phyloP scores from a whole-genome alignment of 53 echinoderm and acorn worm genomes.

The Apostichopus leukothele region DNA sequence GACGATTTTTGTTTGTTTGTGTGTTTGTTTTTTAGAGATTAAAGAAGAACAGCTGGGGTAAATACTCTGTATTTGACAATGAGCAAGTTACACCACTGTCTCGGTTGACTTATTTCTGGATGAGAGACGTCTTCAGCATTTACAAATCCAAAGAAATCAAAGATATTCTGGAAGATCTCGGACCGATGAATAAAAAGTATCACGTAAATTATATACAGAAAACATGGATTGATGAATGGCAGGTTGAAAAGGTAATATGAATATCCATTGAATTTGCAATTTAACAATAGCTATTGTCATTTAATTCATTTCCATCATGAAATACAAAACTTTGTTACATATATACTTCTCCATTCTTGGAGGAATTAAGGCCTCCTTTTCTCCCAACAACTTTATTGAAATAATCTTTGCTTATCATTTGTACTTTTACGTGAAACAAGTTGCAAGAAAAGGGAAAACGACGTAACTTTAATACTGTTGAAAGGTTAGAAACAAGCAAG shows the following conservation, averaged over 20 bases:
- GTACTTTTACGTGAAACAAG: too few species aligned
- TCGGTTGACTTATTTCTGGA: slow-evolving; percentile 7
- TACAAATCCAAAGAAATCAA: slow-evolving; percentile 12
- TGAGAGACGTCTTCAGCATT: not conserved
- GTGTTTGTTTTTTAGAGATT: not conserved
- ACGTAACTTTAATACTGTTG: too few species aligned
- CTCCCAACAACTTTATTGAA: too few species aligned
- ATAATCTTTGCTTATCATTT: too few species aligned
- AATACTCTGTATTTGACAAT: not conserved
- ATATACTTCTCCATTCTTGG: too few species aligned
- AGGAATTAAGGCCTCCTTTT: too few species aligned
- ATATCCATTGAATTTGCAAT: not conserved
- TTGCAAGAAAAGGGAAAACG: too few species aligned
- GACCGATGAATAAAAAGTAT: slow-evolving; percentile 8
- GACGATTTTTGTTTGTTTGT: too few species aligned
- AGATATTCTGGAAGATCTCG: slow-evolving; percentile 19
- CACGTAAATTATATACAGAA: not conserved
- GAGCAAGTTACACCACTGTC: not conserved
- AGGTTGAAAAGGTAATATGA: not conserved
- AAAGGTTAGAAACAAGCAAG: too few species aligned
- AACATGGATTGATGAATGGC: slow-evolving; percentile 4
- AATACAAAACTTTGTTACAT: too few species aligned
- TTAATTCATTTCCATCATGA: too few species aligned
- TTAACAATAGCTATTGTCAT: too few species aligned
- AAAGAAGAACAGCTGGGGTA: not conserved